Base-by-base conservation (phyloP, 2,113 vertebrate species). In the Columba livia region DNA sequence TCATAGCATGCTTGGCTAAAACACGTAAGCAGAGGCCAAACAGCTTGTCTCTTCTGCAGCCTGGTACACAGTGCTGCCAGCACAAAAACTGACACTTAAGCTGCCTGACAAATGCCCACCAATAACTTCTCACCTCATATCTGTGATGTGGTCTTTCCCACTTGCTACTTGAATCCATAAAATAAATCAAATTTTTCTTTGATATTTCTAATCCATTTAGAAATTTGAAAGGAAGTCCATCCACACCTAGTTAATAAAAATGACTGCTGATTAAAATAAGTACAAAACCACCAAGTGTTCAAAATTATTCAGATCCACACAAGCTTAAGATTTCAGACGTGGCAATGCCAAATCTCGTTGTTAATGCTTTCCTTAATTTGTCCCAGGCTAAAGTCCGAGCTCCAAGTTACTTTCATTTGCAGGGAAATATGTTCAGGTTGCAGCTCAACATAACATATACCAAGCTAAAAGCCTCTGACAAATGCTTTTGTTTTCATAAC, bases 111-210 rank as follows among this genome's bases (percentile, higher is more conserved):
- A 83, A 36, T 24, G n/a, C 21, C 60, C 44, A 31, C 47, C n/a
- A 80, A 34, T 42, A 11, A 14, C 71, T 31, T 50, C 77, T 97
- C 92, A 98, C 97, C 97, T 98, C 97, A 15, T 97, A 97, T 79
- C 94, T 97, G 78, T 98, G 98, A 61, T 98, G 97, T 77, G 69
- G 54, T 56, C 98, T 97, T 38, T 98, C 97, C 97, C 98, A 98
- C 51, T 97, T 97, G 50, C 97, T 98, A 78, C 98, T 98, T 4
- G 98, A 98, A 96, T 98, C 98, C 0, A 96, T 98, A 92, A 98
- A 98, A 88, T 97, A 98, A 69, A 98, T 89, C 9, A 94, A 88
- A 4, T 97, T 98, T 15, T 97, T 96, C 36, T 90, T 87, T 40
- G 97, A 98, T 79, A 98, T 96, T 90, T 98, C 98, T 61, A 98